These are phyloP conservation scores for Xiphias gladius DNA, from an alignment of 2,113 vertebrate genomes.

Conservation along the genomic window DNA sequence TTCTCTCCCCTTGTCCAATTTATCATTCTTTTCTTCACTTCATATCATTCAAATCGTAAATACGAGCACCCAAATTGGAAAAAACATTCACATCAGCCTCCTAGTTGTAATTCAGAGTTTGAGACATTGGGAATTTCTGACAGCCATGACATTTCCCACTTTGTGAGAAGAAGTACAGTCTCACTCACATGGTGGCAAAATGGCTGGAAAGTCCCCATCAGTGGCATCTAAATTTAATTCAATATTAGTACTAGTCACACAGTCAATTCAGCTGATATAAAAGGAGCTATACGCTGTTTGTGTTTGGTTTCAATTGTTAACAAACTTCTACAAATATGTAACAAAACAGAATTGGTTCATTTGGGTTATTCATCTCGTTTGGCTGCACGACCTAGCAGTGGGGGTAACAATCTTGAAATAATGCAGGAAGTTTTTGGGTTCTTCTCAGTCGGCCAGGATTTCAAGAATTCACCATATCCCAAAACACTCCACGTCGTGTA, in stretches of 20 bases:
- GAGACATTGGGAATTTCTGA: neutral
- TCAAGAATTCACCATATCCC: neutral
- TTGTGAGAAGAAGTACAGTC: neutral
- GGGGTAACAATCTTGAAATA: neutral
- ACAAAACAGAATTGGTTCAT: neutral
- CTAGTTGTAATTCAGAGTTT: neutral
- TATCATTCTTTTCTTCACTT: neutral
- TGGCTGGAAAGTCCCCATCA: neutral
- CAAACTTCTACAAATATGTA: neutral
- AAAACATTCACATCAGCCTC: neutral
- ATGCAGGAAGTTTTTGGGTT: neutral
- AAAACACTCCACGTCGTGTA: neutral
- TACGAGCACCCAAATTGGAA: neutral
- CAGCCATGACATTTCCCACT: constrained; percentile 1
- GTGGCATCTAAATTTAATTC: constrained; percentile 24
- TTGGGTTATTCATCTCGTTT: neutral
- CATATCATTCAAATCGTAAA: neutral
- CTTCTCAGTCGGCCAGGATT: neutral
- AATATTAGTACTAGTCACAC: neutral
- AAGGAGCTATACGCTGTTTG: neutral
- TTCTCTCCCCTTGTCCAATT: neutral
- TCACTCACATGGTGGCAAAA: neutral
- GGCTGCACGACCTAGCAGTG: neutral
- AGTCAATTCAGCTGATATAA: neutral
- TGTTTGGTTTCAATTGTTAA: constrained; percentile 6